Conservation (phyloP, 2,797 vertebrate genomes). For the Hephaestus fuliginosus region DNA sequence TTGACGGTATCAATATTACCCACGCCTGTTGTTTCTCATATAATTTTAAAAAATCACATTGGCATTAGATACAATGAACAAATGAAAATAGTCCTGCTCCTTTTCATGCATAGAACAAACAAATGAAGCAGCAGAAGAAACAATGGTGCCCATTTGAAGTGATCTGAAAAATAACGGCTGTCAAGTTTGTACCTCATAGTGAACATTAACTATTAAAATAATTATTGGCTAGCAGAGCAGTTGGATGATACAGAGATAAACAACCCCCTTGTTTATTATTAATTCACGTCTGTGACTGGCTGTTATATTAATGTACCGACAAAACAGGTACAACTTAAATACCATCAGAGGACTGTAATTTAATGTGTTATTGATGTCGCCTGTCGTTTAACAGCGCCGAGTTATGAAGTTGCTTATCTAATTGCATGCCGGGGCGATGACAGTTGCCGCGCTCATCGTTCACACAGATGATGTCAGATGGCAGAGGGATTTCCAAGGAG, state of each 20-base stretch:
- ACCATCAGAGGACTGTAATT: conserved; percentile 24
- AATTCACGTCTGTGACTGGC: not conserved
- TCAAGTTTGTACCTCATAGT: not conserved
- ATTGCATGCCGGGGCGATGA: conserved; percentile 31
- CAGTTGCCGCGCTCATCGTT: conserved; percentile 18
- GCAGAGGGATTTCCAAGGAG: conserved; percentile 21
- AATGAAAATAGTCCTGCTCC: not conserved
- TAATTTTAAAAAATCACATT: not conserved
- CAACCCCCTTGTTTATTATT: conserved; percentile 1
- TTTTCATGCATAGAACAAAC: not conserved
- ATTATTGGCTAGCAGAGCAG: conserved; percentile 5
- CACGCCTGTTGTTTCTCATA: not conserved
- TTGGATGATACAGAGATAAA: not conserved
- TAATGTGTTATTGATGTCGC: conserved; percentile 26
- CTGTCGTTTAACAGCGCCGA: conserved; percentile 9
- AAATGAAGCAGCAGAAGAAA: not conserved
- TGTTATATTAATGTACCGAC: conserved; percentile 19
- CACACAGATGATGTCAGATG: conserved; percentile 13
- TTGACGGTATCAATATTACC: not conserved
- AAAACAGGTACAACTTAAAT: conserved; percentile 5
- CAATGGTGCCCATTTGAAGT: not conserved
- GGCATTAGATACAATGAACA: not conserved
- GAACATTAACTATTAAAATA: not conserved
- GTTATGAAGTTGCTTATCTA: conserved; percentile 11
- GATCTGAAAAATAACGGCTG: not conserved